A percentile compares a stretch with the other conserved stretches of the same genome.
phyloP scores from a whole-genome alignment of 2,797 vertebrate genomes.

The Lindbergichthys nudifrons region DNA sequence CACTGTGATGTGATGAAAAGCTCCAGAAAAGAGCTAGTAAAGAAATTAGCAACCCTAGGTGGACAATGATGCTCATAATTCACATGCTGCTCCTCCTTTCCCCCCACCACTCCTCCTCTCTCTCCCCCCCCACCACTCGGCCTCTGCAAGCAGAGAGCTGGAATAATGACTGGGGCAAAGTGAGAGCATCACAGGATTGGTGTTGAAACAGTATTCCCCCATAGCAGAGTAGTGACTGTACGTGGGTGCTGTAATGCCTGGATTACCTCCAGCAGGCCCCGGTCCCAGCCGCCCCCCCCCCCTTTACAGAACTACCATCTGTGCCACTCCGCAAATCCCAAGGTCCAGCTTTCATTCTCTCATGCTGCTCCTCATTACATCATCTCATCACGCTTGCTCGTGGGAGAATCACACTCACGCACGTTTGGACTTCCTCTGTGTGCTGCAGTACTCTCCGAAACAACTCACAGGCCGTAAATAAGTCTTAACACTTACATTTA shows the following conservation, averaged over 20 bases:
- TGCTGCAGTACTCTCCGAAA: slow-evolving; percentile 28
- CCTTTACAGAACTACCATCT: slow-evolving; percentile 65
- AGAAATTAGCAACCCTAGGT: too few species aligned
- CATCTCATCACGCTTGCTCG: slow-evolving; percentile 43
- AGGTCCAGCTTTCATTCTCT: slow-evolving; percentile 43
- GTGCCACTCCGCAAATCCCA: slow-evolving; percentile 71
- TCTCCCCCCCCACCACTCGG: not conserved
- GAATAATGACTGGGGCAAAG: not conserved
- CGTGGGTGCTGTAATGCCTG: slow-evolving; percentile 58
- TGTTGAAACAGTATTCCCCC: slow-evolving; percentile 34
- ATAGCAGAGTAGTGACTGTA: slow-evolving; percentile 37
- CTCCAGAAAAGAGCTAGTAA: too few species aligned
- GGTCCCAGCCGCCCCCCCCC: slow-evolving; percentile 31
- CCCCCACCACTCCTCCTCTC: too few species aligned
- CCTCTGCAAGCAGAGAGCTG: not conserved
- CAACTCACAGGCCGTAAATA: not conserved
- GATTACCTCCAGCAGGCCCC: slow-evolving; percentile 63
- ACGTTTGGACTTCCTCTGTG: slow-evolving; percentile 8
- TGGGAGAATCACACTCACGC: slow-evolving; percentile 30
- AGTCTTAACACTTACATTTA: not conserved
- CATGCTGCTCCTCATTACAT: slow-evolving; percentile 61
- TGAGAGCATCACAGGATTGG: slow-evolving; percentile 7
- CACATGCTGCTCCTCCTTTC: not conserved
- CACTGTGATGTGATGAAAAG: not conserved
- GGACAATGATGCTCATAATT: not conserved